Evolutionary conservation across 2,797 vertebrate species (phyloP), one percentile per base, ranked within the genome.

Genomic region (Sphaeramia orbicularis): DNA sequence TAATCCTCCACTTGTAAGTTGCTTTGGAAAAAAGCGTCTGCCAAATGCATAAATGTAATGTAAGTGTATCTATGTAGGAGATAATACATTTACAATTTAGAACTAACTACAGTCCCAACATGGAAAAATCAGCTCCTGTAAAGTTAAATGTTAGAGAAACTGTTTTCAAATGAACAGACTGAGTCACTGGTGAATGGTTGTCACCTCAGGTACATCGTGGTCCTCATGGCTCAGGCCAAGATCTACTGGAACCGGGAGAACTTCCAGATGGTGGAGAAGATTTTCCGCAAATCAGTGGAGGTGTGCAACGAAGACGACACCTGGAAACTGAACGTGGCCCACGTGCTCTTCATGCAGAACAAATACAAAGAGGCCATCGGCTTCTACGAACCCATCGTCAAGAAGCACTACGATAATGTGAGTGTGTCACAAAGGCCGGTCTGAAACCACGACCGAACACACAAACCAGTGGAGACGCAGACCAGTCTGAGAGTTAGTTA

Each of bases 181-280:
- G n/a, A 1, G 12, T 38, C 18, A 24, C 18, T 6, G 5, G 18
- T 52, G 41, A 13, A 24, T 56, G 24, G 9, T 1, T 66, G 8
- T 48, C 2, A 0, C 54, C 32, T 15, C 78, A 96, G 95, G 79
- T 99, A 98, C 35, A 89, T 98, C 10, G 96, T 96, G 1, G 94
- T 98, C 19, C 86, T 99, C 68, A 99, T 99, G 97, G 96, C 96
- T n/a, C 97, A 99, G 86, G 95, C 97, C 10, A 98, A 96, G 85
- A 97, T 99, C 89, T 99, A 98, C 82, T 99, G 97, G 97, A 97
- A 98, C 85, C 91, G 95, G 67, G 97, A 97, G 81, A 97, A 98
- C 85, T 99, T 97, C 66, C 78, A 93, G 30, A 94, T 96, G 96
- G 95, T 99, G 80, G 97, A 99, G 89, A 98, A 98, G 92, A 96